Evolutionary conservation across 2,797 vertebrate genomes (phyloP), one percentile per base, ranked within the genome.

Genomic region (Pseudochirops corinnae): DNA sequence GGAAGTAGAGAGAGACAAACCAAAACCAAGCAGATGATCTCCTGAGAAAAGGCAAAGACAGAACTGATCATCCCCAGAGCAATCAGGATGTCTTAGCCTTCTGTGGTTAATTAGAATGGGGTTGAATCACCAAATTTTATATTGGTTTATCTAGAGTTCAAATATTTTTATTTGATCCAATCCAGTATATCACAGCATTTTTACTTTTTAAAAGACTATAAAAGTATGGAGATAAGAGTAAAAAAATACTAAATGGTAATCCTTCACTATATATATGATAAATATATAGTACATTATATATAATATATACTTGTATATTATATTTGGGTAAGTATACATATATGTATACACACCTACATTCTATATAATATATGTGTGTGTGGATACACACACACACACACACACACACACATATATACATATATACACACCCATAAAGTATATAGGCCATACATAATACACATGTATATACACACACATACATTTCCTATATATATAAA

Each of bases 181-280:
- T 21, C 14, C 52, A 12, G 67, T 2, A 10, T 50, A 11, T 0
- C 14, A 91, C 24, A 90, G 53, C 2, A 9, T 9, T 3, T 1
- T 39, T 67, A 12, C 87, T 53, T 60, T 90, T 56, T 1, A 1
- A 56, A 82, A 95, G 4, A 56, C 53, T 57, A n/a, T 21, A 87
- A 87, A 39, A 31, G n/a, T 46, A 14, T 4, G 4, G 90, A 50
- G 92, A 95, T 4, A 6, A 53, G 14, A 55, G 5, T 39, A 28
- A 33, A n/a, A 33, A 58, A 33, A 12, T 31, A 53, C 3, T 52
- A 0, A 0, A 1, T 4, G 11, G 16, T 9, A 4, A 33, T 55
- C 14, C 67, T 67, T n/a, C 16, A n/a, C 5, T n/a, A 13, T 31
- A 58, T 58, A 82, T 82, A 4, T 13, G 58, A 60, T 31, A 60